These are phyloP conservation scores for Margaritifera margaritifera DNA, from an alignment of 2,888 invertebrate genomes.

Conservation along the genomic window DNA sequence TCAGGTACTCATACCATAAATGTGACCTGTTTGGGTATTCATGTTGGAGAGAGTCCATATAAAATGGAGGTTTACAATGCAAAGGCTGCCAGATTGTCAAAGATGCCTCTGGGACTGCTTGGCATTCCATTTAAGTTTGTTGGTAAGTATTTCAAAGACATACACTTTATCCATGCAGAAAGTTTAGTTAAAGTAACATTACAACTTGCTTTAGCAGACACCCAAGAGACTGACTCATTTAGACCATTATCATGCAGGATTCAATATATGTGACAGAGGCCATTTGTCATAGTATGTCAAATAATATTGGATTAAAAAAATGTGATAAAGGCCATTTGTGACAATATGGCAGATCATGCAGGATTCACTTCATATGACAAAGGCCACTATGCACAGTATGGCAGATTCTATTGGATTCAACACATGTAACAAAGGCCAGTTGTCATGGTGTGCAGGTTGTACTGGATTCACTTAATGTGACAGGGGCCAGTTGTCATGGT, in stretches of 20 bases:
- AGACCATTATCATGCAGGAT: too few relatives aligned
- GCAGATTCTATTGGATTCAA: not conserved
- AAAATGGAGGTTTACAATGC: constrained; percentile 81
- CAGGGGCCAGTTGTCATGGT: too few relatives aligned
- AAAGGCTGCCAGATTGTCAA: constrained; percentile 93
- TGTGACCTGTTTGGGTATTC: constrained; percentile 52
- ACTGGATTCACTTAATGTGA: not conserved
- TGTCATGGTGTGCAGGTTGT: too few relatives aligned
- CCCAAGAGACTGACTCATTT: too few relatives aligned
- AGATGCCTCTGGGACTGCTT: constrained; percentile 85
- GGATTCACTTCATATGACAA: not conserved
- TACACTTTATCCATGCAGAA: not conserved
- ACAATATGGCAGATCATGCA: too few relatives aligned
- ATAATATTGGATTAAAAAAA: not conserved
- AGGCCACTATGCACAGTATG: too few relatives aligned
- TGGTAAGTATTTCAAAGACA: constrained; percentile 78
- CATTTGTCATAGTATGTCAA: too few relatives aligned
- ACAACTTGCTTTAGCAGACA: too few relatives aligned
- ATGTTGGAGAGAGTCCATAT: constrained; percentile 72
- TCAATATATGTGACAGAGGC: too few relatives aligned
- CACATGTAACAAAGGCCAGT: not conserved
- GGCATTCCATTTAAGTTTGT: constrained; percentile 95
- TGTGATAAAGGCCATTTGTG: not conserved
- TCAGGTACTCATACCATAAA: constrained; percentile 61
- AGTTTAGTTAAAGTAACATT: not conserved